Percentiles rank a stretch among this genome's conserved stretches.
phyloP scores from a whole-genome alignment of 2,113 vertebrate genomes.

The Acanthochromis polyacanthus region DNA sequence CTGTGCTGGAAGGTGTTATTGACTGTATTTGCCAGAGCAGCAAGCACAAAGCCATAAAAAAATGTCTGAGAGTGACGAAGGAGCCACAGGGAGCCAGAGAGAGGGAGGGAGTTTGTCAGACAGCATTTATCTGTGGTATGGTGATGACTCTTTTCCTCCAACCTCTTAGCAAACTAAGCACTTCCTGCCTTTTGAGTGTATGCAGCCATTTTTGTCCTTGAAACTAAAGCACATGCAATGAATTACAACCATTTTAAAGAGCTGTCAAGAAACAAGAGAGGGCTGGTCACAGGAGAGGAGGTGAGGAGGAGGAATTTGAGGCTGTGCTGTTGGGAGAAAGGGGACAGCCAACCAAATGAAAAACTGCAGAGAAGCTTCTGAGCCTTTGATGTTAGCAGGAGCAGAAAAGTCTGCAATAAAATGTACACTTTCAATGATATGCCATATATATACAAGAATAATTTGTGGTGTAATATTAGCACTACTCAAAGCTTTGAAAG shows the following conservation, averaged over 20 bases:
- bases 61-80: constrained; percentile 41
- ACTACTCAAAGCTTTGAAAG: too few relatives aligned
- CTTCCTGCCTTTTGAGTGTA: constrained; percentile 73
- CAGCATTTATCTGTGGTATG: constrained; percentile 77
- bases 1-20: constrained; percentile 31
- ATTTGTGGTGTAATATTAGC: too few relatives aligned
- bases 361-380: constrained; percentile 35
- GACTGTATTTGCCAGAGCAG: constrained; percentile 30
- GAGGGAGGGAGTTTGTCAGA: constrained; percentile 67
- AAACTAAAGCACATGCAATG: constrained; percentile 62
- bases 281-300: constrained; percentile 47
- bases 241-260: constrained; percentile 68
- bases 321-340: constrained; percentile 32
- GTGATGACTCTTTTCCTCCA: constrained; percentile 79
- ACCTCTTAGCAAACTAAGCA: constrained; percentile 71
- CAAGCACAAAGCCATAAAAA: constrained; percentile 34
- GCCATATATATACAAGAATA: too few relatives aligned
- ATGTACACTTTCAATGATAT: too few relatives aligned
- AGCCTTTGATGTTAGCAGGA: constrained; percentile 60
- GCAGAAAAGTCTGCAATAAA: constrained; percentile 24
- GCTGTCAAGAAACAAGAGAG: constrained; percentile 66
- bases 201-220: constrained; percentile 68
- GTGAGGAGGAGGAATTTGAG: constrained; percentile 56
- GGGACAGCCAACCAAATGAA: constrained; percentile 42
- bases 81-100: constrained; percentile 53